Base-by-base conservation (phyloP, 2,797 vertebrate genomes). In the Semotilus atromaculatus region DNA sequence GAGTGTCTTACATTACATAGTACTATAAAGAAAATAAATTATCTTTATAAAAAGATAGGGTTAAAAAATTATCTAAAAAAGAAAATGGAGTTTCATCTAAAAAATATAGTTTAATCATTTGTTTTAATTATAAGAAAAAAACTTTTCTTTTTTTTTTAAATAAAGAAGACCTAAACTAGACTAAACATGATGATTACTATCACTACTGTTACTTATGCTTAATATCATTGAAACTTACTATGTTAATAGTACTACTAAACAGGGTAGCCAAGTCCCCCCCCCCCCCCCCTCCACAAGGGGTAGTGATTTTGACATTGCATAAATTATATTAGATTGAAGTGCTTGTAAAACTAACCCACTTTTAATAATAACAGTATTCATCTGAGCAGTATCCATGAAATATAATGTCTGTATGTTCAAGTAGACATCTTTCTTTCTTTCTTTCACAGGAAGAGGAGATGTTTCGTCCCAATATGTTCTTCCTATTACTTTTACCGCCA, bases 401-500 rank as follows among this genome's bases (percentile, higher is more conserved):
- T 2, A 48, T 11, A 72, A 21, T 53, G 8, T 51, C 8, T 73
- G 70, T 36, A 43, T 77, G 72, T 76, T 79, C 26, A 31, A 21
- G 31, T 60, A 48, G 9, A 16, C 5, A 9, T 26, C 16, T 11
- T 26, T 43, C 58, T 74, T 31, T 74, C 21, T 19, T 74, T 88
- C 1, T 81, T 77, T 87, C 23, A 14, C 87, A 99, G 98, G 98
- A 99, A 91, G 98, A 99, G 92, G 98, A 99, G 91, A 99, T 99
- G 98, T 99, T 99, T 93, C 96, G 98, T 64, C 98, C 98, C 88
- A 99, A 99, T 92, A 99, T 99, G 98, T 99, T 99, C 94, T 99
- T 99, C 93, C 96, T 99, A 67, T 95, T 99, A 89, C 94, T 99
- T 81, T 96, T 99, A 82, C 98, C 98, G 0, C 98, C 98, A 23